Evolutionary conservation across 1,140 invertebrate genomes (phyloP).

Genomic region (Lepidotrigona ventralis): DNA sequence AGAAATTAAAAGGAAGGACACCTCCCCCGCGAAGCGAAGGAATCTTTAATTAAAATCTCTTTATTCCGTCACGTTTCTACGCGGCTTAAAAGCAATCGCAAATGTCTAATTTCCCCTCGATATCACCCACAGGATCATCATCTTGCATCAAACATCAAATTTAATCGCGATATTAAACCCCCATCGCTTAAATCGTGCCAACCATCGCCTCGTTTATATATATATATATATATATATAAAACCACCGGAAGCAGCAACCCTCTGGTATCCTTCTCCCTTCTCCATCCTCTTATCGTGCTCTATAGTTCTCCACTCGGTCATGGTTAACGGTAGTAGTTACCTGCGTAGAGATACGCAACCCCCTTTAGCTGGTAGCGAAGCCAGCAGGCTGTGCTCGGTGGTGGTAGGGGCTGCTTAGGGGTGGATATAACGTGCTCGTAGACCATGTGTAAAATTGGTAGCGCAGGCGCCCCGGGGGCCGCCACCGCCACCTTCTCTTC

Average conservation of each 20-base stretch:
- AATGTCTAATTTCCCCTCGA: neutral
- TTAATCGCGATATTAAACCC: neutral
- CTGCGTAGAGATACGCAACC: conserved; percentile 44
- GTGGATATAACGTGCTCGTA: conserved; percentile 57
- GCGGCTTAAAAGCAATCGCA: too few relatives aligned
- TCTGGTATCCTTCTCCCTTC: neutral
- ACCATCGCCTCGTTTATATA: neutral
- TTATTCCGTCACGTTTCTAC: too few relatives aligned
- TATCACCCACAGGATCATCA: neutral
- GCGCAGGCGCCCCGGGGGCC: conserved; percentile 65
- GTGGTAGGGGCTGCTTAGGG: conserved; percentile 16
- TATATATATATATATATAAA: neutral
- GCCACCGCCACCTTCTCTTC: conserved; percentile 50
- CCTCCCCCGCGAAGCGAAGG: too few relatives aligned
- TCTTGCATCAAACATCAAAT: neutral
- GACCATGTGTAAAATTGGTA: conserved; percentile 71
- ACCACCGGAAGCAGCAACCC: neutral
- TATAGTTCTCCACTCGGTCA: conserved; percentile 26
- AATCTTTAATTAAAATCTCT: too few relatives aligned
- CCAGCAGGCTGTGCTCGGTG: conserved; percentile 18
- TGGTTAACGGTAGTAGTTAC: conserved; percentile 42
- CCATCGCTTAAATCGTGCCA: neutral
- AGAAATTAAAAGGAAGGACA: too few relatives aligned
- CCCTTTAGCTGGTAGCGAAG: conserved; percentile 28
- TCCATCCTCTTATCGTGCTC: too few relatives aligned